Conservation (phyloP, 2,888 invertebrate species). For the Argynnis bischoffii region DNA sequence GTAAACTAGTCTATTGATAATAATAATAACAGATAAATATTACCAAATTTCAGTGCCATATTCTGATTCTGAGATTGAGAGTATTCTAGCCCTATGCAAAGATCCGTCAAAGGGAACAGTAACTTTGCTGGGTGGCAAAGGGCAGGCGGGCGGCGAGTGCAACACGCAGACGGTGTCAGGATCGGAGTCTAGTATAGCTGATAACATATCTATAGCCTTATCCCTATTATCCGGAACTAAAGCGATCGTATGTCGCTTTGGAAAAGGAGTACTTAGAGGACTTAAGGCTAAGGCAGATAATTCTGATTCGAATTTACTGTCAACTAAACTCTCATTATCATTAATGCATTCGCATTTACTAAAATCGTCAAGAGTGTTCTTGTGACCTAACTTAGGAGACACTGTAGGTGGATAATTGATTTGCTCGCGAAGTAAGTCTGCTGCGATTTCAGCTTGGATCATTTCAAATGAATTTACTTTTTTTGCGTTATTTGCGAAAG, state of each 20-base stretch:
- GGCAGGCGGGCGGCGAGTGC: conserved; percentile 74
- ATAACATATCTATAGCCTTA: conserved; percentile 68
- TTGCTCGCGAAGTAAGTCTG: conserved; percentile 84
- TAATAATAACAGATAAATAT: conserved; percentile 38
- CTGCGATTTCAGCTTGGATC: conserved; percentile 84
- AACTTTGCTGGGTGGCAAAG: conserved; percentile 81
- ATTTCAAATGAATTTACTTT: conserved; percentile 79
- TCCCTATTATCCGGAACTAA: conserved; percentile 67
- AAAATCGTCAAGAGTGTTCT: conserved; percentile 57
- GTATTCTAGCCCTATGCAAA: conserved; percentile 84
- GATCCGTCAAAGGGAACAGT: conserved; percentile 84
- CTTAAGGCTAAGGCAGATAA: conserved; percentile 71
- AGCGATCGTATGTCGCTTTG: conserved; percentile 70
- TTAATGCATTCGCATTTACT: conserved; percentile 62
- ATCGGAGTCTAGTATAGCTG: conserved; percentile 77
- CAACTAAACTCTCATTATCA: conserved; percentile 52
- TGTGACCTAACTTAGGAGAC: conserved; percentile 79
- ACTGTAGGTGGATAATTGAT: conserved; percentile 88
- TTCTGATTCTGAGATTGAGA: conserved; percentile 84
- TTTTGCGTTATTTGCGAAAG: conserved; percentile 68
- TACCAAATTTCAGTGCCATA: conserved; percentile 91
- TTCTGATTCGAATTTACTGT: conserved; percentile 67
- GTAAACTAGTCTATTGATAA: neutral
- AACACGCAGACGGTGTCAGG: conserved; percentile 69
- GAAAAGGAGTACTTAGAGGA: conserved; percentile 69